Base-by-base conservation (phyloP, 2,113 vertebrate genomes). In the Pelecanoides urinatrix region DNA sequence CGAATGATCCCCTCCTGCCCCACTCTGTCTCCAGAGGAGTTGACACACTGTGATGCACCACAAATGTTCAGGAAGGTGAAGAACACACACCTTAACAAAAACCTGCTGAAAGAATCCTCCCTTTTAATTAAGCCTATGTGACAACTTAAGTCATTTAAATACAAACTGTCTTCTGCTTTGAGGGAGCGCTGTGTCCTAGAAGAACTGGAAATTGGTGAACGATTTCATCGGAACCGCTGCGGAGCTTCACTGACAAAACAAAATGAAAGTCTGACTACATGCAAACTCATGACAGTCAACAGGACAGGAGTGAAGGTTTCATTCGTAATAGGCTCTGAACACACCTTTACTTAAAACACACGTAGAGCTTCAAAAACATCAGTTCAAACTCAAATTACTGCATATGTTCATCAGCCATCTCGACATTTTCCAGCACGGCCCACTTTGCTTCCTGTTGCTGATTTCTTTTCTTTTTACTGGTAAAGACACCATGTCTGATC, bases 191-290 rank as follows among this genome's bases (percentile, higher is more conserved):
- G 0, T 3, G 44, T 26, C 71, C 82, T 55, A 32, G 52, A n/a
- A 53, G 88, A 30, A 23, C 36, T 50, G 81, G 40, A 42, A 74
- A 19, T 0, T 5, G 38, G 44, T 11, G 27, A n/a, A 19, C 1
- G 2, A 59, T 16, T 55, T 38, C 50, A 40, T 2, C 7, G 32
- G n/a, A 67, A 25, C 18, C 2, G 1, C 78, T 5, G 3, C 0
- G 2, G 38, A 71, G 25, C 52, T 62, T 36, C 66, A 20, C 74
- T 14, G 15, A 25, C 34, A 52, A 40, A 59, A 8, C 56, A 47
- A 8, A 68, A 20, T 0, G 13, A 3, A 62, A 6, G 8, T 2
- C 1, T 11, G 47, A 44, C 20, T 4, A 18, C 0, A 0, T 16
- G 27, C 38, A 47, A 42, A 53, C 38, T 34, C 5, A 0, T 2